Percentiles rank a stretch among this genome's conserved stretches.
Conservation (phyloP, 2,113 vertebrate species). For the Arothron firmamentum region DNA sequence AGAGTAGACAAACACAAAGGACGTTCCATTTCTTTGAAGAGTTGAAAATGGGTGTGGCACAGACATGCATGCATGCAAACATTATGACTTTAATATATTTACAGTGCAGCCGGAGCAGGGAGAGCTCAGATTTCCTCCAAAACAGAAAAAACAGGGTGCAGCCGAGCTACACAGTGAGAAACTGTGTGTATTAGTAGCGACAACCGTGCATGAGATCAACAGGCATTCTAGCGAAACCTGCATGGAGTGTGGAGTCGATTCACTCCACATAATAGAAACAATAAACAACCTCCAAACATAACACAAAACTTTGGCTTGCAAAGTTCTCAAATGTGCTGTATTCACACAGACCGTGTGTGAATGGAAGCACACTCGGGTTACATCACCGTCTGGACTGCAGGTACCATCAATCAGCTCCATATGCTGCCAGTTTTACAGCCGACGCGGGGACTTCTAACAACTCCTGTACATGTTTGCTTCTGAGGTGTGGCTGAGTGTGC, state of each 20-base stretch:
- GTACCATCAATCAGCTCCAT: neutral
- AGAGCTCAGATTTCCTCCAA: conserved; percentile 30
- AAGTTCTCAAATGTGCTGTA: no score
- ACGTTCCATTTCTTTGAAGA: conserved; percentile 46
- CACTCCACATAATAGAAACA: neutral
- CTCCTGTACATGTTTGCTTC: conserved; percentile 12
- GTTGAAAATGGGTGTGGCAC: conserved; percentile 58
- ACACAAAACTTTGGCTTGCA: neutral
- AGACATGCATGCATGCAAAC: neutral
- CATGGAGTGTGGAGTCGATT: conserved; percentile 7
- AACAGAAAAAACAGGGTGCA: conserved; percentile 14
- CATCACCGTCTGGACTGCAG: conserved; percentile 13
- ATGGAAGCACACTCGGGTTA: neutral
- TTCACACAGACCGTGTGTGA: no score
- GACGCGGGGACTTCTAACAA: no score
- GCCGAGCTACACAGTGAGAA: neutral
- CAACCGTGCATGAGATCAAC: conserved; percentile 27
- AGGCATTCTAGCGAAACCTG: conserved; percentile 12
- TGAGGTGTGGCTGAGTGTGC: conserved; percentile 34
- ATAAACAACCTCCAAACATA: neutral
- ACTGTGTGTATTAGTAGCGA: conserved; percentile 9
- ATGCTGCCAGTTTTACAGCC: neutral
- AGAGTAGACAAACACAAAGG: conserved; percentile 45
- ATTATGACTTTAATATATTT: conserved; percentile 9
- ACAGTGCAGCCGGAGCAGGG: conserved; percentile 33